Evolutionary conservation across 2,888 invertebrate species (phyloP), one percentile per base, ranked within the genome.

Genomic region (Brachyptera risi): DNA sequence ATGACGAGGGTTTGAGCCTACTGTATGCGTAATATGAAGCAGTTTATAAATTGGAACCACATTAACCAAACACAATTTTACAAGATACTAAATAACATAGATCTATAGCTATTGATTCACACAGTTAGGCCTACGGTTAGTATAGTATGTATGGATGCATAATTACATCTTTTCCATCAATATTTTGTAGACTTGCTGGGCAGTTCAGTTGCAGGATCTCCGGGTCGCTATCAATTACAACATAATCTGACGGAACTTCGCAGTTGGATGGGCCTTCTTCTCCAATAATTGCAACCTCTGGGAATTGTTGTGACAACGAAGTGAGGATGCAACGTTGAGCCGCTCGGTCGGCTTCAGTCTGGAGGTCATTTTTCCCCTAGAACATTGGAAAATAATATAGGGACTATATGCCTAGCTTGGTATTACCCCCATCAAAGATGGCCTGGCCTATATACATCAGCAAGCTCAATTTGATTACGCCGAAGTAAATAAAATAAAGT

Each of bases 281-380:
- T 0, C 96, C 95, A 69, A 94, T 92, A 62, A 97, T 88, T 42
- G 83, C 85, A 0, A 92, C 73, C 68, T 82, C 83, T 0, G 96
- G 95, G 76, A 93, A 99, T 69, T 90, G 87, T 63, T 83, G 83
- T 35, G 85, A 79, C 3, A 99, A 79, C 1, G 96, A 95, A 23
- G 90, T 88, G 63, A 96, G 84, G 63, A 99, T 99, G 73, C 94
- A 96, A 66, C 84, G 83, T 75, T 99, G 97, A 0, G 96, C 96
- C 26, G 92, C 90, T 66, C 98, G 83, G 74, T 99, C 99, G 4
- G 99, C 99, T 79, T 96, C 96, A 3, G 99, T 99, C 81, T 99
- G 98, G 44, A 93, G 82, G 77, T 99, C 98, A 79, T 96, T 90
- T 72, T 87, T 87, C 19, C 90, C 94, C 86, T 90, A 70, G 64